Percentiles rank a stretch among this genome's conserved stretches.
Conservation (phyloP, 2,113 vertebrate genomes). For the Cyprinus carpio region DNA sequence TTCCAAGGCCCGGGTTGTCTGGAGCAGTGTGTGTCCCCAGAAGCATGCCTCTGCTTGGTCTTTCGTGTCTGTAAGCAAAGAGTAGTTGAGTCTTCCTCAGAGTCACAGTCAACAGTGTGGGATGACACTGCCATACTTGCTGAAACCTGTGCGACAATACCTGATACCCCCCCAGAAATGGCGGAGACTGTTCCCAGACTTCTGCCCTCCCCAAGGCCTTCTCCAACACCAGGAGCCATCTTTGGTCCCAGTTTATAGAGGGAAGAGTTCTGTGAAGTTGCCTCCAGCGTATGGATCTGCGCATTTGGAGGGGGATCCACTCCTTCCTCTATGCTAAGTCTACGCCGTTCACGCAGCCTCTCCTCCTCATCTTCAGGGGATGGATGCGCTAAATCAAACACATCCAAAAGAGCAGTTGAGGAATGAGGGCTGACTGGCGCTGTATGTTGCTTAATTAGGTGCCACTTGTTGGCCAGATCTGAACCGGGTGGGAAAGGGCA, state of each 20-base stretch:
- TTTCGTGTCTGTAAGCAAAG: constrained; percentile 92
- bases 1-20: constrained; percentile 93
- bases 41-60: constrained; percentile 92
- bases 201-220: constrained; percentile 80
- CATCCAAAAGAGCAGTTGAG: constrained; percentile 88
- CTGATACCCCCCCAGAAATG: constrained; percentile 67
- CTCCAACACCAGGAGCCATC: constrained; percentile 89
- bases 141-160: constrained; percentile 63
- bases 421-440: constrained; percentile 95
- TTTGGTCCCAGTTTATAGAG: constrained; percentile 99
- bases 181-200: constrained; percentile 56
- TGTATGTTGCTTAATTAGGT: constrained; percentile 98
- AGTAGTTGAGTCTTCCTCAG: constrained; percentile 91
- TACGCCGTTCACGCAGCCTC: constrained; percentile 88
- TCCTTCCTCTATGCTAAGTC: constrained; percentile 97
- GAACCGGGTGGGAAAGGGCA: constrained; percentile 98
- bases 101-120: constrained; percentile 78
- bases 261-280: constrained; percentile 89
- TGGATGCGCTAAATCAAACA: constrained; percentile 86
- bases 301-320: constrained; percentile 98
- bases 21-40: constrained; percentile 85
- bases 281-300: constrained; percentile 98
- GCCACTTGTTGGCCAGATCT: constrained; percentile 97
- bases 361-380: constrained; percentile 97
- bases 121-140: constrained; percentile 49